Conservation (phyloP, 2,113 vertebrate genomes). For the Alaudala cheleensis region DNA sequence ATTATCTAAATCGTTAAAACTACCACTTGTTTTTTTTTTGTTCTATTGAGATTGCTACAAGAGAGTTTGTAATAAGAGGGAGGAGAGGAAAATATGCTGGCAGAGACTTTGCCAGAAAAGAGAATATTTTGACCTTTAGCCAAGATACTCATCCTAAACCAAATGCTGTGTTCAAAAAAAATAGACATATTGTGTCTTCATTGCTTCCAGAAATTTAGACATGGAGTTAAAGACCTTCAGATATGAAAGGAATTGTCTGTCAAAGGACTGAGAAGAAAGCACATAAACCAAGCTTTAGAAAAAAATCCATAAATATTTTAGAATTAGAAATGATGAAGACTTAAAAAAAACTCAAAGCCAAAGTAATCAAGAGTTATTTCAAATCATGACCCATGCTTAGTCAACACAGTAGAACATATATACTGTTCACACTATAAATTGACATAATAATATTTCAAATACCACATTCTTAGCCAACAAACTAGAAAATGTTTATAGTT, state of each 20-base stretch:
- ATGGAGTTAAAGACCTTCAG: neutral
- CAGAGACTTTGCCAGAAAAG: neutral
- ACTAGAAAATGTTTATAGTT: neutral
- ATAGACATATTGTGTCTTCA: rapidly evolving
- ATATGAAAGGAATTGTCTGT: neutral
- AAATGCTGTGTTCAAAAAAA: neutral
- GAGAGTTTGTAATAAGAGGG: neutral
- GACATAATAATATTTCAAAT: neutral
- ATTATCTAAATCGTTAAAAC: neutral
- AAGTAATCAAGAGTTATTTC: neutral
- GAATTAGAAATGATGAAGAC: neutral
- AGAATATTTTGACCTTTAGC: neutral
- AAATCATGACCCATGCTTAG: neutral
- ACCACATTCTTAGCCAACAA: neutral
- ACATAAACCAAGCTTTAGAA: neutral
- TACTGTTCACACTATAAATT: neutral
- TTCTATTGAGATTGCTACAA: neutral
- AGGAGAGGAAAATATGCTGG: neutral
- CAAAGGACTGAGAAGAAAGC: neutral
- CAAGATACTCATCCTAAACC: neutral
- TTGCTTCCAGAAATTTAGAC: neutral
- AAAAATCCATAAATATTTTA: neutral
- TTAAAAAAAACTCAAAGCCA: neutral
- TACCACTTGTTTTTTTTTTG: neutral
- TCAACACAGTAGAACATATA: neutral